Evolutionary conservation across 1,140 invertebrate genomes (phyloP), one percentile per base, ranked within the genome.

Genomic region (Trachelipus rathkii): DNA sequence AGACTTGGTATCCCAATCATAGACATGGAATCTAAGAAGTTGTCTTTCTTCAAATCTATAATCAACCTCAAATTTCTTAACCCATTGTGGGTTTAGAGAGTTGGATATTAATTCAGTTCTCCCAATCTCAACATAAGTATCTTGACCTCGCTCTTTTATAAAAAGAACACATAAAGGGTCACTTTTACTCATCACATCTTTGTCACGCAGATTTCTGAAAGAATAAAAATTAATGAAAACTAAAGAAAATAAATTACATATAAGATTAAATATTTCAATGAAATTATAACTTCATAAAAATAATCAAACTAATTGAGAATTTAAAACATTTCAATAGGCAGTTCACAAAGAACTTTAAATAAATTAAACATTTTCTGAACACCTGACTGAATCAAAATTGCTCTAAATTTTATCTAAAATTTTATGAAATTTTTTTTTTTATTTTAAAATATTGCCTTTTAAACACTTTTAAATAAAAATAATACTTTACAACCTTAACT

Each of bases 91-190:
- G 82, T 87, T 87, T 46, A 88, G 81, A 79, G 84, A 86, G 82
- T 88, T 87, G 82, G 84, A 84, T n/a, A 89, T 85, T 33, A 84
- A 83, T 82, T 88, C 88, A 11, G 88, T 88, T 67, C 88, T 82
- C 6, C 88, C 88, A 77, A 87, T 81, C 76, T 86, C 85, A 66
- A 71, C 15, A 15, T 68, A 81, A 23, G 74, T 15, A 43, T 75
- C 72, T n/a, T 78, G 71, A 23, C 77, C 79, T n/a, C 60, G 74
- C 73, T 81, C 79, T 68, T 80, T 81, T 69, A 82, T 50, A 44
- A 76, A 86, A 6, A 88, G 79, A 8, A 87, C 84, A 78, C 85
- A 86, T 82, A 85, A 85, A 9, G 88, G 88, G 78, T 88, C 88
- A 75, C 86, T 87, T 75, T 86, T 87, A 9, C 86, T 87, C 60